Percentiles rank a stretch among this genome's conserved stretches.
Evolutionary conservation across 2,888 invertebrate species (phyloP).

Genomic region (Psococerastis gibbosa): DNA sequence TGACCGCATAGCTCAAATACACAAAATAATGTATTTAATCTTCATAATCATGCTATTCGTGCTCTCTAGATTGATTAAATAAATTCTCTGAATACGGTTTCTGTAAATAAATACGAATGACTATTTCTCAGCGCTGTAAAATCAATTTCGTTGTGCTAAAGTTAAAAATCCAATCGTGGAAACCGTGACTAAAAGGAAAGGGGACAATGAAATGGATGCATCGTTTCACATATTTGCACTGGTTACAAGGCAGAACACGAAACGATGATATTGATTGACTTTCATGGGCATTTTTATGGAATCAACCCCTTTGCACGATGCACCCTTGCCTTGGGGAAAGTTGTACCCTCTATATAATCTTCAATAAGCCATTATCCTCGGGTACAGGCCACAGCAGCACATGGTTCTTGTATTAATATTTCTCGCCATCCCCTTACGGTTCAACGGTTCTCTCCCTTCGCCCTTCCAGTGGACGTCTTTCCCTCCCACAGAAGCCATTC

Average conservation of each 20-base stretch:
- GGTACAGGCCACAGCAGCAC: slow-evolving; percentile 6
- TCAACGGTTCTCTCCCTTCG: too few relatives aligned
- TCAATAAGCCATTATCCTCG: slow-evolving; percentile 9
- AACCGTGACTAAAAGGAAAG: background rate
- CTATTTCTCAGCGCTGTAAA: too few relatives aligned
- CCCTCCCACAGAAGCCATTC: too few relatives aligned
- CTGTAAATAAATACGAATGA: too few relatives aligned
- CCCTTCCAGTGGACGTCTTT: too few relatives aligned
- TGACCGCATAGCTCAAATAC: too few relatives aligned
- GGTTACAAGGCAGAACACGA: too few relatives aligned
- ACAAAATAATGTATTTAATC: too few relatives aligned
- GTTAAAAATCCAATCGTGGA: background rate
- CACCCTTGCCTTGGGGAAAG: background rate
- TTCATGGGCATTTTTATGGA: slow-evolving; percentile 6
- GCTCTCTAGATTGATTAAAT: too few relatives aligned
- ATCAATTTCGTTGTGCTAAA: too few relatives aligned
- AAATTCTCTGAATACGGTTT: too few relatives aligned
- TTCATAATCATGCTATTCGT: too few relatives aligned
- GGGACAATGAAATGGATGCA: background rate
- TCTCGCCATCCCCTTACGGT: background rate
- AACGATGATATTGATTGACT: slow-evolving; percentile 8
- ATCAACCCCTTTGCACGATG: background rate
- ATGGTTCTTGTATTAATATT: background rate
- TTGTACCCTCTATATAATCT: slow-evolving; percentile 2
- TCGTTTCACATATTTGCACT: background rate